These are phyloP conservation scores for Rousettus madagascariensis DNA, from an alignment of 2,797 vertebrate species.

Conservation along the genomic window DNA sequence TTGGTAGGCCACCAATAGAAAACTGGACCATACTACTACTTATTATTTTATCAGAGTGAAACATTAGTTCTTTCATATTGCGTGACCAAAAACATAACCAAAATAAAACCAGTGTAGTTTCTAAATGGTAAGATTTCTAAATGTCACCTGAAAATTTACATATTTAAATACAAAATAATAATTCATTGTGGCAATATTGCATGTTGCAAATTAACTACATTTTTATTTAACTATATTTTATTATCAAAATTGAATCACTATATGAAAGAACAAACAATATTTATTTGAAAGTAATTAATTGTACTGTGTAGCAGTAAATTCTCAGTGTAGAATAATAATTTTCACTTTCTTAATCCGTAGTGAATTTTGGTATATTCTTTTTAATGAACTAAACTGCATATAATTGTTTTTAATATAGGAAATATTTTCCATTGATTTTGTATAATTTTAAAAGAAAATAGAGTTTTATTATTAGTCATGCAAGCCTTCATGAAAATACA, in stretches of 20 bases:
- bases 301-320: neutral
- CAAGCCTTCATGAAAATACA: neutral
- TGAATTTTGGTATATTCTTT: neutral
- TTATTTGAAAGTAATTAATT: slow-evolving; percentile 14
- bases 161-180: slow-evolving; percentile 18
- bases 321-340: neutral
- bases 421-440: slow-evolving; percentile 31
- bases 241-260: neutral
- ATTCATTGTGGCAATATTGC: neutral
- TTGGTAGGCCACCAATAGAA: slow-evolving; percentile 68
- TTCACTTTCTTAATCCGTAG: neutral
- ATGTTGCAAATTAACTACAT: neutral
- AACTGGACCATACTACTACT: slow-evolving; percentile 66
- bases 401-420: neutral
- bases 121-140: neutral
- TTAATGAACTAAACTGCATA: neutral
- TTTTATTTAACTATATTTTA: slow-evolving; percentile 14
- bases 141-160: neutral
- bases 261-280: neutral
- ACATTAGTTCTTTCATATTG: neutral
- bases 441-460: slow-evolving; percentile 4
- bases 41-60: slow-evolving; percentile 72
- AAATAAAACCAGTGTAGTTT: neutral
- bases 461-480: neutral
- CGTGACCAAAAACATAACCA: neutral